Conservation (phyloP, 2,113 vertebrate species). For the Bos taurus region DNA sequence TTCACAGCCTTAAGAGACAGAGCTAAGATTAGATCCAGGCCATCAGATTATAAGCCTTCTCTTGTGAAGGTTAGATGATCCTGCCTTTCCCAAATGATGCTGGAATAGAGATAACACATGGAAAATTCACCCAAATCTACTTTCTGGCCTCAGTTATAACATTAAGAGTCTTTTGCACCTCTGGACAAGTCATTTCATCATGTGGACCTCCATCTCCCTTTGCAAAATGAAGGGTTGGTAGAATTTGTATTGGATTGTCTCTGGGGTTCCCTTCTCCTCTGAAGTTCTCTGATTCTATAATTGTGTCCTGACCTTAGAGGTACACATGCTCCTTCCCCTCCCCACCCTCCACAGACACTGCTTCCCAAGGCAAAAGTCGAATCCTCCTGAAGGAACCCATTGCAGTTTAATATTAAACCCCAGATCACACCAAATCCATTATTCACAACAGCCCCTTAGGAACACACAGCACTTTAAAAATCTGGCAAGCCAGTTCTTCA, state of each 20-base stretch:
- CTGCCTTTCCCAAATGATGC: background rate
- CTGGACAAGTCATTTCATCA: background rate
- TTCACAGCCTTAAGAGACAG: background rate
- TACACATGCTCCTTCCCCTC: too few species aligned
- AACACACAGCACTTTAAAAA: constrained; percentile 6
- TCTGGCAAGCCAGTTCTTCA: background rate
- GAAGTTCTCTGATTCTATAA: background rate
- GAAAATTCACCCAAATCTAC: background rate
- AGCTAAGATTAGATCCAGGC: background rate
- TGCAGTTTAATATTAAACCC: background rate
- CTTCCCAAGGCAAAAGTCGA: background rate
- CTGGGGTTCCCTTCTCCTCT: background rate
- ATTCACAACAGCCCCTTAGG: constrained; percentile 29
- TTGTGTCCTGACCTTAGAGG: background rate
- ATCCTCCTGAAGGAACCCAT: background rate
- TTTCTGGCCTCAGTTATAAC: background rate
- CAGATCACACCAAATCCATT: background rate
- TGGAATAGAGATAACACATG: background rate
- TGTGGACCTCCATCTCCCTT: background rate
- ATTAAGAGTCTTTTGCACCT: background rate
- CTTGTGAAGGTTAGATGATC: background rate
- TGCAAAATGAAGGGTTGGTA: constrained; percentile 5
- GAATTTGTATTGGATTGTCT: background rate
- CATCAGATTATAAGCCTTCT: background rate
- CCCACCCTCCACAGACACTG: background rate